phyloP scores from a whole-genome alignment of 2,113 vertebrate species.

The Scomber colias region DNA sequence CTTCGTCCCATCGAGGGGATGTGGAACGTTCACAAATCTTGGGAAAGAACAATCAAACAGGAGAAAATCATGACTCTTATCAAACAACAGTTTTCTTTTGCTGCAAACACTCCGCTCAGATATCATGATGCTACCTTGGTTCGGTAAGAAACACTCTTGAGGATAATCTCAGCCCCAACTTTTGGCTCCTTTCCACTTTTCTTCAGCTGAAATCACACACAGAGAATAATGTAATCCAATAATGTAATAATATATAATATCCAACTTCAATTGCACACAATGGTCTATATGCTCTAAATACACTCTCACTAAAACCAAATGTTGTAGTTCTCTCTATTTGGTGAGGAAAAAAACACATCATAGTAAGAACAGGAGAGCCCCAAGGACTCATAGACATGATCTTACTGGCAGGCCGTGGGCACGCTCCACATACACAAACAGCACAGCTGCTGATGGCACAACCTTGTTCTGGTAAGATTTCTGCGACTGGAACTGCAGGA shows the following conservation, averaged over 20 bases:
- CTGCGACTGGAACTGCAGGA: slow-evolving; percentile 86
- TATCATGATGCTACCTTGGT: slow-evolving; percentile 87
- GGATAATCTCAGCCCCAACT: slow-evolving; percentile 83
- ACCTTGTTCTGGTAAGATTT: slow-evolving; percentile 88
- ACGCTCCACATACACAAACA: slow-evolving; percentile 90
- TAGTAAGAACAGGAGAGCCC: slow-evolving; percentile 18
- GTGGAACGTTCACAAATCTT: slow-evolving; percentile 85
- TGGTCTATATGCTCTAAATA: no score
- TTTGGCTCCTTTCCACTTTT: slow-evolving; percentile 90
- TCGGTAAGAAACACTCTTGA: slow-evolving; percentile 83
- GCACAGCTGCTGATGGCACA: slow-evolving; percentile 86
- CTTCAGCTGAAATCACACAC: slow-evolving; percentile 82
- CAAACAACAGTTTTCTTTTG: not conserved
- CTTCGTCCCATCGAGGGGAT: slow-evolving; percentile 91
- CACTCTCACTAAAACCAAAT: not conserved
- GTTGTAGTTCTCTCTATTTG: not conserved
- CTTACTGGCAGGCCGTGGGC: slow-evolving; percentile 90
- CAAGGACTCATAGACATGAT: slow-evolving; percentile 10
- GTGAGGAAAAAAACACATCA: not conserved
- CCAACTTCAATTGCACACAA: no score
- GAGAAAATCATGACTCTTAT: not conserved
- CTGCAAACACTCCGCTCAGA: not conserved
- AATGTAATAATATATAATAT: no score
- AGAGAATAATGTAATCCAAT: not conserved
- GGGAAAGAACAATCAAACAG: not conserved